These are phyloP conservation scores for Urechis unicinctus DNA, from an alignment of 2,888 invertebrate genomes.

Conservation along the genomic window DNA sequence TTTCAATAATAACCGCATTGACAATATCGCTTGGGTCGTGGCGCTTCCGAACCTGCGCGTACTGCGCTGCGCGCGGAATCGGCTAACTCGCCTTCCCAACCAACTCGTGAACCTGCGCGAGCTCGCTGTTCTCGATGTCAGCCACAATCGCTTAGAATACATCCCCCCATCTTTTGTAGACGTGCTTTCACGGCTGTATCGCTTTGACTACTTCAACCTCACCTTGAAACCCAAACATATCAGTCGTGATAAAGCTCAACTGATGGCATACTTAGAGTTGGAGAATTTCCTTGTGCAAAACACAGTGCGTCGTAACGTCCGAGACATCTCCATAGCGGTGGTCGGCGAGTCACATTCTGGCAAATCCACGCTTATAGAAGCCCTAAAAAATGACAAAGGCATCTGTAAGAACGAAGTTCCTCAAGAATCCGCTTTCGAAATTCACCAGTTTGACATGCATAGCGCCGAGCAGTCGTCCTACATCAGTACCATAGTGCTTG, in stretches of 20 bases:
- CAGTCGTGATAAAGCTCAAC: conserved; percentile 16
- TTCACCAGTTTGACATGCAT: conserved; percentile 25
- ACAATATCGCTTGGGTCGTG: conserved; percentile 22
- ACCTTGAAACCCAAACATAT: conserved; percentile 20
- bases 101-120: conserved; percentile 21
- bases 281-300: conserved; percentile 19
- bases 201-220: conserved; percentile 25
- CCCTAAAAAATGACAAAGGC: conserved; percentile 23
- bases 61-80: conserved; percentile 22
- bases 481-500: conserved; percentile 23
- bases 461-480: conserved; percentile 15
- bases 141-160: conserved; percentile 25
- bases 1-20: conserved; percentile 25
- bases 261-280: conserved; percentile 23
- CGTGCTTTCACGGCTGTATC: conserved; percentile 18
- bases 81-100: conserved; percentile 21
- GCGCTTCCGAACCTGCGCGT: conserved; percentile 17
- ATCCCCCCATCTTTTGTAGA: conserved; percentile 22
- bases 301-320: conserved; percentile 10
- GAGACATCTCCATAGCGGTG: conserved; percentile 23
- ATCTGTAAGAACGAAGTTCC: conserved; percentile 17
- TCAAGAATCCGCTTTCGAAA: conserved; percentile 19
- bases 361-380: conserved; percentile 24
- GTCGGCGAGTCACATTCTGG: conserved; percentile 27
- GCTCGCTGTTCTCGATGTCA: conserved; percentile 22